A percentile compares a stretch with the other conserved stretches of the same genome.
Conservation (phyloP, 2,797 vertebrate species). For the Champsocephalus gunnari region DNA sequence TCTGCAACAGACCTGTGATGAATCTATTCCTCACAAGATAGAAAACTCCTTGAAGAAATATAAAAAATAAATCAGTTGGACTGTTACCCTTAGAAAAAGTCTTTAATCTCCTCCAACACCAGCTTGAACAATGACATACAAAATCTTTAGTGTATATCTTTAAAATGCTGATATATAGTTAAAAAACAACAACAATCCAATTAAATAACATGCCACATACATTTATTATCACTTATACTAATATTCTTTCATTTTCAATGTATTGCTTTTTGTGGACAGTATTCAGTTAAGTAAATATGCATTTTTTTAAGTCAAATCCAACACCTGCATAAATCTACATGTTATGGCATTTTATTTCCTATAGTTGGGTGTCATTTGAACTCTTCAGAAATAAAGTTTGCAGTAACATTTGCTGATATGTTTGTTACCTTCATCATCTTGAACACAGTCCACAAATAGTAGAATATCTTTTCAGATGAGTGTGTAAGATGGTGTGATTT, state of each 20-base stretch:
- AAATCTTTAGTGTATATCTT: neutral
- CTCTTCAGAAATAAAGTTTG: conserved; percentile 3
- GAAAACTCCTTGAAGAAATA: neutral
- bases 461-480: conserved; percentile 40
- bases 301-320: conserved; percentile 23
- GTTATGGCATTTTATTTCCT: conserved; percentile 3
- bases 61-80: neutral
- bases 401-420: conserved; percentile 2
- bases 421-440: conserved; percentile 31
- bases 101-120: neutral
- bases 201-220: neutral
- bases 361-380: neutral
- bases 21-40: conserved; percentile 9
- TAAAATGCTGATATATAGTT: neutral
- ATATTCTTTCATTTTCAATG: too few relatives aligned
- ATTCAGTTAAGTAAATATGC: conserved; percentile 11
- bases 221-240: neutral
- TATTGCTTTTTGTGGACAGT: neutral
- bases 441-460: conserved; percentile 24
- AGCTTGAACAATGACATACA: neutral
- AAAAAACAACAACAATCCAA: neutral
- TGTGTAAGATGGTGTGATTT: conserved; percentile 51
- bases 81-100: neutral
- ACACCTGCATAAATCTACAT: conserved; percentile 1
- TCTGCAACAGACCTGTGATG: conserved; percentile 26